A percentile compares a stretch with the other conserved stretches of the same genome.
Conservation (phyloP, 1,140 invertebrate genomes). For the Cherax destructor region DNA sequence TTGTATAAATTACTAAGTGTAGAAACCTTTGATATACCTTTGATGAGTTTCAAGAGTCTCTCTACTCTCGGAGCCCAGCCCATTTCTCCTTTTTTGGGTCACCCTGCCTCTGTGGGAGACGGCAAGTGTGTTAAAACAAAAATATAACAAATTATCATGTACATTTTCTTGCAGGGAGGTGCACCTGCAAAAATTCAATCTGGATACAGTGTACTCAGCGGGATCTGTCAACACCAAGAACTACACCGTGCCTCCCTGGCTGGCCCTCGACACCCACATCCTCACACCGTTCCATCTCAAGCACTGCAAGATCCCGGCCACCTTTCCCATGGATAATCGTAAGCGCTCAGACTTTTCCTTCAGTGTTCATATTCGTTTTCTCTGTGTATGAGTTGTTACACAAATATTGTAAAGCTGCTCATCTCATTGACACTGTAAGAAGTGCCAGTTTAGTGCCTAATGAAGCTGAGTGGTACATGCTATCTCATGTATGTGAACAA, state of each 20-base stretch:
- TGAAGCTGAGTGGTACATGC: no score
- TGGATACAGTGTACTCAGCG: slow-evolving; percentile 14
- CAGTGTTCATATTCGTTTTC: background rate
- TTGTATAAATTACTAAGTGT: no score
- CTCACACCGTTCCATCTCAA: slow-evolving; percentile 65
- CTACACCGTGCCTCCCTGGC: slow-evolving; percentile 62
- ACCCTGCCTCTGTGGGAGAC: no score
- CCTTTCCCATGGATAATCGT: slow-evolving; percentile 70
- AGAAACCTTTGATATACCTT: no score
- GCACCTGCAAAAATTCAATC: slow-evolving; percentile 14
- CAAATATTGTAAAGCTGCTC: background rate
- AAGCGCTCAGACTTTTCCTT: slow-evolving; percentile 15
- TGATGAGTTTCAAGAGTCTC: no score
- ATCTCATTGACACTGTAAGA: no score
- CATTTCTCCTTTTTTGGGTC: no score
- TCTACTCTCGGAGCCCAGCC: no score
- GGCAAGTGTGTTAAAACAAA: no score
- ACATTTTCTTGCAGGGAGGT: slow-evolving; percentile 26
- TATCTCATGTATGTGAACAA: no score
- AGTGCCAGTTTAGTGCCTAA: no score
- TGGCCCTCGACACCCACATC: slow-evolving; percentile 66
- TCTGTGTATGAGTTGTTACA: background rate
- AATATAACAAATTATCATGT: background rate
- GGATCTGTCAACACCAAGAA: background rate
- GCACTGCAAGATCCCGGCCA: slow-evolving; percentile 67